Conservation (phyloP, 2,113 vertebrate genomes). For the Himantopus leucocephalus region DNA sequence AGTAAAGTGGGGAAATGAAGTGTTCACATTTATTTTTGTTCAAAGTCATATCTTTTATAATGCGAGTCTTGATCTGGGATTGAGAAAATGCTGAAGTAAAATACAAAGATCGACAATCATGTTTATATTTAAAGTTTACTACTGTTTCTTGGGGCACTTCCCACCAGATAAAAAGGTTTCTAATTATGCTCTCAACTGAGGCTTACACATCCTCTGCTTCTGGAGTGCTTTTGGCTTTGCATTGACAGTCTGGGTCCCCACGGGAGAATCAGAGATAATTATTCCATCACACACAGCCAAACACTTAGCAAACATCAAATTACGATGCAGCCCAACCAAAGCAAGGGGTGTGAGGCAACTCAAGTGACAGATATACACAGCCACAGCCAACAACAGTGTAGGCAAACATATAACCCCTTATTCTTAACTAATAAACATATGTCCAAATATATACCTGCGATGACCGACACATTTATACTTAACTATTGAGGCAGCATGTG, state of each 20-base stretch:
- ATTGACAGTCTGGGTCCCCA: not conserved
- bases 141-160: not conserved
- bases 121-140: not conserved
- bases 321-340: not conserved
- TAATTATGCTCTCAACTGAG: not conserved
- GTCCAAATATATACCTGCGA: not conserved
- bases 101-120: not conserved
- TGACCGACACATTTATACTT: not conserved
- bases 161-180: not conserved
- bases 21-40: not conserved
- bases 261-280: not conserved
- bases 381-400: not conserved
- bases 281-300: not conserved
- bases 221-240: not conserved
- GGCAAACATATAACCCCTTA: not conserved
- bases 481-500: not conserved
- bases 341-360: not conserved
- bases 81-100: not conserved
- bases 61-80: not conserved
- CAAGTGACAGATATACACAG: not conserved
- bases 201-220: not conserved
- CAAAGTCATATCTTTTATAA: not conserved
- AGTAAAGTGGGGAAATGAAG: not conserved
- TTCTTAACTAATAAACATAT: not conserved
- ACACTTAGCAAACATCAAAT: not conserved